Evolutionary conservation across 2,113 vertebrate species (phyloP).

Genomic region (Callipepla squamata): DNA sequence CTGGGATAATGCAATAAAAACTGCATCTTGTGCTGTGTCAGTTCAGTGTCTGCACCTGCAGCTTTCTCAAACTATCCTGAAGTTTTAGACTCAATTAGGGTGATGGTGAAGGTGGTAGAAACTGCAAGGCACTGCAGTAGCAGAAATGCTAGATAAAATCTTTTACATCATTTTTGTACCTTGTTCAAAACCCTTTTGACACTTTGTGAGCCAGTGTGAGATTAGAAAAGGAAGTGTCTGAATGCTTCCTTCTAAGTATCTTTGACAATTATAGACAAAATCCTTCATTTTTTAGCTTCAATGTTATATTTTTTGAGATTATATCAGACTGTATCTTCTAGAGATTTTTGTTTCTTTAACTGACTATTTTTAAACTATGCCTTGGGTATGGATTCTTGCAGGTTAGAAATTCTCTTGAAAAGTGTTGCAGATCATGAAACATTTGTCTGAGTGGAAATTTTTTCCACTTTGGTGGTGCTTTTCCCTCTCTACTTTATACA

Average conservation of each 20-base stretch:
- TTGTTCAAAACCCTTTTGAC: background rate
- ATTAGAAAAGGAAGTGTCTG: background rate
- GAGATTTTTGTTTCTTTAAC: background rate
- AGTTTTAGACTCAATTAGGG: background rate
- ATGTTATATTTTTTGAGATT: background rate
- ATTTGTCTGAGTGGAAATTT: background rate
- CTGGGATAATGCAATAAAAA: background rate
- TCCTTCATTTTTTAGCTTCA: background rate
- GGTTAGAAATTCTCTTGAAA: background rate
- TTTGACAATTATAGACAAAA: background rate
- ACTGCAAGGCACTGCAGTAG: background rate
- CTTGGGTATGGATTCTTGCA: background rate
- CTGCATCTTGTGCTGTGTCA: background rate
- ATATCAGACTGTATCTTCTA: background rate
- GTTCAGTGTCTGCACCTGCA: background rate
- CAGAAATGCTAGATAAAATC: background rate
- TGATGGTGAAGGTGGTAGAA: background rate
- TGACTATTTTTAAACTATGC: conserved; percentile 26
- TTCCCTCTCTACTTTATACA: conserved; percentile 1
- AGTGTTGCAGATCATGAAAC: background rate
- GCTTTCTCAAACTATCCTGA: background rate
- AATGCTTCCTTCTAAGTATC: background rate
- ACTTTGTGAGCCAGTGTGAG: background rate
- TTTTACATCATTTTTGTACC: background rate
- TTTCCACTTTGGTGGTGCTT: background rate